Percentiles rank a stretch among this genome's conserved stretches.
These are phyloP conservation scores for Homarus americanus DNA, from an alignment of 1,140 invertebrate species.

Conservation along the genomic window DNA sequence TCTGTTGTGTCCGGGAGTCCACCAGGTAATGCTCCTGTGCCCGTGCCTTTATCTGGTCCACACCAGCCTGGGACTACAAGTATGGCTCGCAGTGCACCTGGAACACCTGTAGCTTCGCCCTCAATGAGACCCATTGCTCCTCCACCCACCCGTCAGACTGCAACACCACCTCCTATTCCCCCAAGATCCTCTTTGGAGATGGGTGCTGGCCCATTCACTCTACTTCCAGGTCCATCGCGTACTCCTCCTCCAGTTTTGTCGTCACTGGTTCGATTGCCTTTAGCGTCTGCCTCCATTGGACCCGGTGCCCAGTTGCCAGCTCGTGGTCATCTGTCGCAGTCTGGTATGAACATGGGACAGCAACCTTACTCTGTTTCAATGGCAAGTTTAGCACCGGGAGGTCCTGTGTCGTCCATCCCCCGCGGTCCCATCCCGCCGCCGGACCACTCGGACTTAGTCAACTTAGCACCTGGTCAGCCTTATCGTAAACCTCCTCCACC, in stretches of 20 bases:
- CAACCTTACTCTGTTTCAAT: constrained; percentile 68
- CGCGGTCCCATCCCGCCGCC: constrained; percentile 51
- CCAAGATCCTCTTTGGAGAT: constrained; percentile 59
- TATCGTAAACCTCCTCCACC: constrained; percentile 68
- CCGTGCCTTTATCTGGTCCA: constrained; percentile 57
- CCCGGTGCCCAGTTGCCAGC: constrained; percentile 51
- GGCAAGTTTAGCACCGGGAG: constrained; percentile 71
- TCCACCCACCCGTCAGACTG: constrained; percentile 60
- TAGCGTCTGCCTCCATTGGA: constrained; percentile 49
- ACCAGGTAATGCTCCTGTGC: constrained; percentile 55
- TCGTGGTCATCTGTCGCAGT: constrained; percentile 60
- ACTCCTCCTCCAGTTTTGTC: constrained; percentile 72
- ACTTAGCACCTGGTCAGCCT: constrained; percentile 65
- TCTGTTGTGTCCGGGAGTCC: constrained; percentile 49
- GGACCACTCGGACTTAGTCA: constrained; percentile 60
- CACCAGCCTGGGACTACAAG: constrained; percentile 49
- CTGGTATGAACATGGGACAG: constrained; percentile 52
- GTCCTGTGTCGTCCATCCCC: constrained; percentile 66
- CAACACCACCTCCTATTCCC: constrained; percentile 72
- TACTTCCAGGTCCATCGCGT: constrained; percentile 65
- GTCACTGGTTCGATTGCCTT: constrained; percentile 62
- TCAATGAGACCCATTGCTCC: constrained; percentile 71
- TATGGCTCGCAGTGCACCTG: constrained; percentile 75
- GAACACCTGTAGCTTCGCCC: constrained; percentile 74
- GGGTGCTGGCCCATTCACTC: constrained; percentile 44